phyloP scores from a whole-genome alignment of 2,113 vertebrate genomes.

The Ammodytes marinus region DNA sequence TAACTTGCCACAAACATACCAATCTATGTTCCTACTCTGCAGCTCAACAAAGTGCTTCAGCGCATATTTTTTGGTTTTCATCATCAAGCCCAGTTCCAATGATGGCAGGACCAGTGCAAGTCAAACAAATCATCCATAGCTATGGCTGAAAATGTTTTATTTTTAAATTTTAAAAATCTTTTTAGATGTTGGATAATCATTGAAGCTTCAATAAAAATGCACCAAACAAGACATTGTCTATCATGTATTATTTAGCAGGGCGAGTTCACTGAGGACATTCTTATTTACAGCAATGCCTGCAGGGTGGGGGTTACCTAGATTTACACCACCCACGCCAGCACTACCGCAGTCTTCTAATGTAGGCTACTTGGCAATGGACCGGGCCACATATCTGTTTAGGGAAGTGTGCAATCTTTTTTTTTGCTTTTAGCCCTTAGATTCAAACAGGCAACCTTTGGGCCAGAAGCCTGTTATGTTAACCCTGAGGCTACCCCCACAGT shows the following conservation, averaged over 20 bases:
- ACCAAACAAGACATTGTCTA: constrained; percentile 15
- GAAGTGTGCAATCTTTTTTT: neutral
- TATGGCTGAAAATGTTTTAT: neutral
- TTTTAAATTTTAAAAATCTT: neutral
- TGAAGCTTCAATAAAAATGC: neutral
- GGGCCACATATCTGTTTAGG: constrained; percentile 14
- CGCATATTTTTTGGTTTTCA: no score
- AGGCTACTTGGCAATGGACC: constrained; percentile 11
- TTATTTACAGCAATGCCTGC: constrained; percentile 58
- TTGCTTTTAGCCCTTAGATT: constrained; percentile 12
- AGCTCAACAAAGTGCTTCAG: no score
- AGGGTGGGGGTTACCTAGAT: constrained; percentile 42
- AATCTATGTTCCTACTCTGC: neutral
- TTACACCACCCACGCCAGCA: constrained; percentile 34
- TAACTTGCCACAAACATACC: neutral
- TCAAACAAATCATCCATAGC: neutral
- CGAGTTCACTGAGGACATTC: constrained; percentile 35
- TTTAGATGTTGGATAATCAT: no score
- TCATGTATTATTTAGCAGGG: constrained; percentile 57
- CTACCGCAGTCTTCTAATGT: constrained; percentile 4
- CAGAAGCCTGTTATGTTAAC: constrained; percentile 33
- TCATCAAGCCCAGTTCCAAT: no score
- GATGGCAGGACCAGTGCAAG: no score
- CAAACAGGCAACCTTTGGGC: constrained; percentile 29
- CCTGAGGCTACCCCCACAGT: constrained; percentile 27